Evolutionary conservation across 53 echinoderm and acorn worm species (phyloP).

Genomic region (Astropecten irregularis): DNA sequence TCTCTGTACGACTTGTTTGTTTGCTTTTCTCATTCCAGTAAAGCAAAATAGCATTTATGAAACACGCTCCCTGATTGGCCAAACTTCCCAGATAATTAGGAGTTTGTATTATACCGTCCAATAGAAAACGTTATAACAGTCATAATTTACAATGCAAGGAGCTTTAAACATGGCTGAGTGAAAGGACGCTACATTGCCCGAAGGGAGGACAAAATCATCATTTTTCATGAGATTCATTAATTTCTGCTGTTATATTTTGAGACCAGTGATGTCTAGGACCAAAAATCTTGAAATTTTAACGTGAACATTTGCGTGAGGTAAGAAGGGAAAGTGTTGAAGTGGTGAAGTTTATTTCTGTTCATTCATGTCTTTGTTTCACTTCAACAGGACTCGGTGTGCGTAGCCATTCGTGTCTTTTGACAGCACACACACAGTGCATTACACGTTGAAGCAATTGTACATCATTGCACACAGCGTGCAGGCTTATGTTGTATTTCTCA

Average conservation of each 20-base stretch:
- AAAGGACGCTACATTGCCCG: conserved; percentile 64
- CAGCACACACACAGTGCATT: not conserved
- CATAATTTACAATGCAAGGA: conserved; percentile 51
- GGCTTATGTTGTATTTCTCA: no score
- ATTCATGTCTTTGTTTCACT: conserved; percentile 64
- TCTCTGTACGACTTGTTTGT: conserved; percentile 30
- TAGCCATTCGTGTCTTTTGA: conserved; percentile 26
- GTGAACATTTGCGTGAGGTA: conserved; percentile 57
- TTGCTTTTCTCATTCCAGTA: conserved; percentile 64
- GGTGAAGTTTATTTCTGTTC: conserved; percentile 30
- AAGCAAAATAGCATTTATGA: not conserved
- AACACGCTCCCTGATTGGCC: conserved; percentile 27
- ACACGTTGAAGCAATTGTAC: no score
- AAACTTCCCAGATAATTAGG: conserved; percentile 13
- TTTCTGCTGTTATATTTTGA: conserved; percentile 44
- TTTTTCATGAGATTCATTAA: conserved; percentile 64
- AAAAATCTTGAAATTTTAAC: conserved; percentile 38
- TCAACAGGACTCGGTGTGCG: conserved; percentile 11
- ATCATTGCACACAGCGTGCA: not conserved
- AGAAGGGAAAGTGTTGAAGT: conserved; percentile 42
- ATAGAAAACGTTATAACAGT: not conserved
- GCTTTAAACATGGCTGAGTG: conserved; percentile 64
- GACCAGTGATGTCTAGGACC: conserved; percentile 50
- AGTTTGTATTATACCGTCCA: conserved; percentile 9
- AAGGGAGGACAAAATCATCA: conserved; percentile 63